Base-by-base conservation (phyloP, 1,140 invertebrate species). In the Linepithema humile region DNA sequence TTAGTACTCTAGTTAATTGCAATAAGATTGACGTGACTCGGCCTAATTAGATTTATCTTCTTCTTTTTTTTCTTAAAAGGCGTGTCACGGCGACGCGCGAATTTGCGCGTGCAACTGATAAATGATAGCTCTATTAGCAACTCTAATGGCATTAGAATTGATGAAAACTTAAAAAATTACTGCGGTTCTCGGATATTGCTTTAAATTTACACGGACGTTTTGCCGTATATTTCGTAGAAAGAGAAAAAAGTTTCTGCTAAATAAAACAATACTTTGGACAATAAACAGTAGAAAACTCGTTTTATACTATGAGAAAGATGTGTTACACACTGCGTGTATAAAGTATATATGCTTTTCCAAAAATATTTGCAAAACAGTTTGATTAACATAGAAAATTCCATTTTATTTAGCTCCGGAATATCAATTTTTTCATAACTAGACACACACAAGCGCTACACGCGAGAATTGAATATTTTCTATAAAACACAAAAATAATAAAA, bases 1-100 rank as follows among this genome's bases (percentile, higher is more conserved):
- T 82, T 82, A 74, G 29, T 55, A 74, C 69, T 82, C 59, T 59
- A 82, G 38, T 57, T 82, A 73, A 73, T 82, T 60, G 78, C 29
- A 29, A 82, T 10, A 38, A 48, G 29, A 74, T 82, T 82, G 35
- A 59, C 6, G 69, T 17, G 20, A 60, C 77, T 60, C 12, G n/a
- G 17, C 26, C 38, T 73, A 48, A 82, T 82, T 38, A 32, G 15
- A 20, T 48, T 72, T 20, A 12, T 40, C 32, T 23, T 35, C 48
- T 2, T 12, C n/a, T 40, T 32, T 70, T 32, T 40, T n/a, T 23
- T 29, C 3, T 7, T 1, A 40, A 35, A 20, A 32, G 20, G 23
- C n/a, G 10, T 7, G 17, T 60, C 59, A 48, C 7, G 43, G 5
- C 17, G 20, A 7, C n/a, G 59, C 59, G 3, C 35, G n/a, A 45